These are phyloP conservation scores for Poeciliopsis gracilis DNA, from an alignment of 2,797 vertebrate species.

Conservation along the genomic window DNA sequence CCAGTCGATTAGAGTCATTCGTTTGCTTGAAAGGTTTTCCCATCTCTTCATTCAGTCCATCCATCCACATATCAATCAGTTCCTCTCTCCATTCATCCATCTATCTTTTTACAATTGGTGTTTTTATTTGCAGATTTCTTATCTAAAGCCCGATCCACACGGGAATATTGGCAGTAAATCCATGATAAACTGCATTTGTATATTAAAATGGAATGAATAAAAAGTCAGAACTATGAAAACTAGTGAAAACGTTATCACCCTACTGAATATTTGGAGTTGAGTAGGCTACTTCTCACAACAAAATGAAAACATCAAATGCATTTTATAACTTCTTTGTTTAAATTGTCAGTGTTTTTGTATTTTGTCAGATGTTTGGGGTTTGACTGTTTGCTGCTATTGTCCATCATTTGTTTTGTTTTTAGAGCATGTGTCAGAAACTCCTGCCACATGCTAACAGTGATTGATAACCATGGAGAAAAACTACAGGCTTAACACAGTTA, in stretches of 20 bases:
- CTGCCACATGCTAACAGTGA: not conserved
- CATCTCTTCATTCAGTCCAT: not conserved
- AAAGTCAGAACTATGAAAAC: not conserved
- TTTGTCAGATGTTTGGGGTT: not conserved
- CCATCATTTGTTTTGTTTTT: not conserved
- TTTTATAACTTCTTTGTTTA: not conserved
- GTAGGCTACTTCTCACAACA: not conserved
- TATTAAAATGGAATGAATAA: not conserved
- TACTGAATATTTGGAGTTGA: not conserved
- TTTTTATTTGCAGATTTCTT: not conserved
- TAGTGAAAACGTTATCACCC: not conserved
- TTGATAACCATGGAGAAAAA: not conserved
- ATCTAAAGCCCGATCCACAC: not conserved
- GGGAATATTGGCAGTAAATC: not conserved
- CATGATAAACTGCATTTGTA: not conserved
- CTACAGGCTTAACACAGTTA: not conserved
- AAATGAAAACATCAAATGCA: not conserved
- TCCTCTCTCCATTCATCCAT: not conserved
- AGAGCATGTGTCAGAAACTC: not conserved
- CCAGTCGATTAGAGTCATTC: not conserved
- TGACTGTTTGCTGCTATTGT: not conserved
- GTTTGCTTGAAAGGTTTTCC: not conserved
- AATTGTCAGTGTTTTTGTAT: not conserved
- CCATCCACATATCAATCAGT: not conserved
- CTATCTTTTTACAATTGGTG: not conserved